Conservation (phyloP, 1,140 invertebrate species). For the Steinernema feltiae region DNA sequence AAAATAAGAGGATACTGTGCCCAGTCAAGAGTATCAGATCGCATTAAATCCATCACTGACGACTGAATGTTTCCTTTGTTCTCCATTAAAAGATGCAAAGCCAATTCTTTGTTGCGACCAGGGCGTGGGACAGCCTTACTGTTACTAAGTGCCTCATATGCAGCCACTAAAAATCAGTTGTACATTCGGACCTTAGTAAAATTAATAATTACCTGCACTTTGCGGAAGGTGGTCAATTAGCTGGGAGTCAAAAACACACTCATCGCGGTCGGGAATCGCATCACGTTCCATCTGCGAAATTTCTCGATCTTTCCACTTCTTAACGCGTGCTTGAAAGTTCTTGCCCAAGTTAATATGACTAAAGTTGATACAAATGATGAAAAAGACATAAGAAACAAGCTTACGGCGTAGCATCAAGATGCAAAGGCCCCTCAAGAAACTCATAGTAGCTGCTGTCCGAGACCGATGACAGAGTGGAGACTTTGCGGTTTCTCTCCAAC, state of each 20-base stretch:
- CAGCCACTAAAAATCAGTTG: slow-evolving; percentile 52
- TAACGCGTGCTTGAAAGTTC: slow-evolving; percentile 72
- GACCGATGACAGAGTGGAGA: slow-evolving; percentile 22
- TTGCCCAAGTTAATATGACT: slow-evolving; percentile 81
- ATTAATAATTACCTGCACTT: slow-evolving; percentile 37
- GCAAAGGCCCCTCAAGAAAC: slow-evolving; percentile 13
- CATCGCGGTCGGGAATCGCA: slow-evolving; percentile 50
- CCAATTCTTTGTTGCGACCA: slow-evolving; percentile 86
- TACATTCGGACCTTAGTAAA: not conserved
- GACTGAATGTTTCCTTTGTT: slow-evolving; percentile 57
- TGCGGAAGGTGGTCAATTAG: slow-evolving; percentile 47
- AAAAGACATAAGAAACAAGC: slow-evolving; percentile 17
- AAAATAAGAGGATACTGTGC: slow-evolving; percentile 69
- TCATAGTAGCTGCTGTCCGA: slow-evolving; percentile 33
- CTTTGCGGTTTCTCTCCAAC: slow-evolving; percentile 19
- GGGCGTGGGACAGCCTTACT: slow-evolving; percentile 64
- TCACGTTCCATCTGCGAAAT: slow-evolving; percentile 46
- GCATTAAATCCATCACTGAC: slow-evolving; percentile 53
- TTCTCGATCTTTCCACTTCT: slow-evolving; percentile 54
- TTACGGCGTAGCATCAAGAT: slow-evolving; percentile 47
- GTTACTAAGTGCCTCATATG: slow-evolving; percentile 73
- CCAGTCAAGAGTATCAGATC: slow-evolving; percentile 64
- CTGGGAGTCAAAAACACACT: slow-evolving; percentile 52
- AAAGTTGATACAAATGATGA: slow-evolving; percentile 38
- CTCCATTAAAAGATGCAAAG: slow-evolving; percentile 73